Evolutionary conservation across 2,888 invertebrate genomes (phyloP), one percentile per base, ranked within the genome.

Genomic region (Griposia aprilina): DNA sequence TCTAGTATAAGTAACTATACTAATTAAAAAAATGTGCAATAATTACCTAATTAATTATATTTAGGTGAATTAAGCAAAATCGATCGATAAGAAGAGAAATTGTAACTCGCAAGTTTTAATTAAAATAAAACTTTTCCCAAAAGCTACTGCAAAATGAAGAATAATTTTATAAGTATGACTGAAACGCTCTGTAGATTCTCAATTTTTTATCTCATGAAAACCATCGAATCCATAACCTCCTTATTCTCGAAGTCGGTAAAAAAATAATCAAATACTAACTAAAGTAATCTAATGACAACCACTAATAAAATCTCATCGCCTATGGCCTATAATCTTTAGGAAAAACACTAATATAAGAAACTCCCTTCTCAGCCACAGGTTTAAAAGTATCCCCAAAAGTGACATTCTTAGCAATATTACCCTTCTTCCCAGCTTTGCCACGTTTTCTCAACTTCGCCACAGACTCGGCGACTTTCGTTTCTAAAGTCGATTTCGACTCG

Each of bases 361-460:
- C 93, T 0, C 90, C 91, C 80, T 80, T 94, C 91, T 93, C 94
- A 0, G 92, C 95, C 0, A 92, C 97, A 0, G 97, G 96, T 63
- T 95, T 96, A 80, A 97, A 97, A 11, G 87, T 93, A 62, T 97
- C 95, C 0, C 97, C 97, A 59, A 97, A 95, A 0, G 97, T 97
- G 0, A 97, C 94, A 59, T 88, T 93, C 45, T 93, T 95, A 0
- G 57, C n/a, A 1, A 79, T 59, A 50, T 80, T 90, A 1, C 78
- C 66, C 4, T 76, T 77, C 10, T 82, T 83, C 0, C 26, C 71
- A 45, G 20, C 75, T 59, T 81, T 90, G 65, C 62, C 88, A 65
- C 84, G 85, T 55, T 72, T 91, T 41, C 82, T 80, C n/a, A 88
- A 81, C 52, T 87, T 92, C 0, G 86, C 78, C 1, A 92, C 84